These are phyloP conservation scores for Actinia tenebrosa DNA, from an alignment of 64 coral and sea anemone genomes.

Conservation along the genomic window DNA sequence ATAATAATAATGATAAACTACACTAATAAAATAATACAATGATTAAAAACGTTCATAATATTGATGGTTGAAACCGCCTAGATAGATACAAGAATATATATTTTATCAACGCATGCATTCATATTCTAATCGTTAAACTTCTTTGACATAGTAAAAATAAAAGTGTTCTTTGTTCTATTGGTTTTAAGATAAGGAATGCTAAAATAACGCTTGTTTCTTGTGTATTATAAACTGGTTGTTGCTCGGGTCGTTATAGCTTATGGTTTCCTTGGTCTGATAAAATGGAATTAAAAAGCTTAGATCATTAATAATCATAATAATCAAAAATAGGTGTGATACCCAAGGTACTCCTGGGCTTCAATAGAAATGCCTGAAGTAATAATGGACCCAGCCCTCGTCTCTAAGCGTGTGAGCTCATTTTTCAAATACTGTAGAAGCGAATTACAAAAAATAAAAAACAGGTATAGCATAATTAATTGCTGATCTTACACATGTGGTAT, in stretches of 20 bases:
- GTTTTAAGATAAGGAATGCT: no score
- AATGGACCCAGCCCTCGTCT: conserved; percentile 37
- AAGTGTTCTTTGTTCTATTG: no score
- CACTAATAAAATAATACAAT: no score
- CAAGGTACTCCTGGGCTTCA: not conserved
- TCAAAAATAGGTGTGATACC: conserved; percentile 28
- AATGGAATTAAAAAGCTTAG: conserved; percentile 23
- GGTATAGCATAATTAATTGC: conserved; percentile 28
- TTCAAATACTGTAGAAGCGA: conserved; percentile 36
- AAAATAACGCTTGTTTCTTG: no score
- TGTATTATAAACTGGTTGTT: not conserved
- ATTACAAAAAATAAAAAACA: conserved; percentile 8
- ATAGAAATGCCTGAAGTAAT: not conserved
- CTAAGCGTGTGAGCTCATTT: not conserved
- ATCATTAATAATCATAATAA: conserved; percentile 28
- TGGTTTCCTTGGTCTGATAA: not conserved
- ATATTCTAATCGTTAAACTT: no score
- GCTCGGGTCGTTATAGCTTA: not conserved
- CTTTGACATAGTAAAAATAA: no score
- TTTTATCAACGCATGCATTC: no score
- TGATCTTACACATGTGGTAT: not conserved
- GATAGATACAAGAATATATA: no score
- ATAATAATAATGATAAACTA: no score
- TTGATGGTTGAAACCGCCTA: no score
- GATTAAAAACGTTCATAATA: no score